A percentile compares a stretch with the other conserved stretches of the same genome.
Evolutionary conservation across 1,140 invertebrate genomes (phyloP).

Genomic region (Antheraea mylitta): DNA sequence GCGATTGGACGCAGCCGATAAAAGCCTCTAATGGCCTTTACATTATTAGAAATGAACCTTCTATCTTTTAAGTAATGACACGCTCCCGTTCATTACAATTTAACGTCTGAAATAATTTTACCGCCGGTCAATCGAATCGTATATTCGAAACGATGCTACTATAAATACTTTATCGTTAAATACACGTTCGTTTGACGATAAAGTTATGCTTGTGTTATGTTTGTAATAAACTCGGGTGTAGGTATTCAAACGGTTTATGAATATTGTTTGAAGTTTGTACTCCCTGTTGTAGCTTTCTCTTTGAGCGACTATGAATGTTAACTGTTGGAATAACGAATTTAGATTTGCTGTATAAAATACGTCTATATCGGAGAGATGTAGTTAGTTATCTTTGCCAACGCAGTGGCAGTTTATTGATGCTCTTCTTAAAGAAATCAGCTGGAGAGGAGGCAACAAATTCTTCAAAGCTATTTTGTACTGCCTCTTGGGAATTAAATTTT

Average conservation of each 20-base stretch:
- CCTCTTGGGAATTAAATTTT: too few species aligned
- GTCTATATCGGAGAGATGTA: too few species aligned
- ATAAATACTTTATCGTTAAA: not conserved
- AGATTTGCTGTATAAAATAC: too few species aligned
- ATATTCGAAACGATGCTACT: not conserved
- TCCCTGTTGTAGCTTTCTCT: not conserved
- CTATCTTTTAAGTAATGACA: constrained; percentile 19
- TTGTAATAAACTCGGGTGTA: not conserved
- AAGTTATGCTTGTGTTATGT: not conserved
- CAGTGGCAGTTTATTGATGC: too few species aligned
- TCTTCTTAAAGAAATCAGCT: too few species aligned
- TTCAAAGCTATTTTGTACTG: too few species aligned
- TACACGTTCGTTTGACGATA: not conserved
- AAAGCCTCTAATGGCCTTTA: constrained; percentile 8
- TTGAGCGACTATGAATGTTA: not conserved
- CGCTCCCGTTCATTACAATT: constrained; percentile 5
- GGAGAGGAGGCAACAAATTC: too few species aligned
- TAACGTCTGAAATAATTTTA: not conserved
- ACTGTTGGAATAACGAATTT: not conserved
- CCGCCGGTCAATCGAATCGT: not conserved
- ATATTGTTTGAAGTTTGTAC: not conserved
- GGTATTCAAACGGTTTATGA: not conserved
- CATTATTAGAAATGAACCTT: constrained; percentile 20
- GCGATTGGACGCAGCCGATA: constrained; percentile 7
- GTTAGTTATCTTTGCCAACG: too few species aligned